Conservation (phyloP, 2,888 invertebrate species). For the Lissonota sp. region DNA sequence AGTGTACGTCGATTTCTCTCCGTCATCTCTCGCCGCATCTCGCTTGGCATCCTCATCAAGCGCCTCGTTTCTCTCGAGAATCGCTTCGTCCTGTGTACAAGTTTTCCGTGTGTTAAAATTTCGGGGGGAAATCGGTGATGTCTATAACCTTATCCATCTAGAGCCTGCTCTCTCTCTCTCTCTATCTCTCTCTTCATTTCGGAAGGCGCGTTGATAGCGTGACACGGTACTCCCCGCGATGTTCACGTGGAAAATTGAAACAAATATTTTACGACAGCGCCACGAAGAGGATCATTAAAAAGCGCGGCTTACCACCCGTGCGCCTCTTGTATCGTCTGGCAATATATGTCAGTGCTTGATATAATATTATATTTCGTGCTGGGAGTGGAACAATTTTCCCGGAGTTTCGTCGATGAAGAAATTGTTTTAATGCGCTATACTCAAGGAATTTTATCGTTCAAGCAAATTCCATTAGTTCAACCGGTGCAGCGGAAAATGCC, state of each 20-base stretch:
- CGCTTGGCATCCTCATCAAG: constrained; percentile 1
- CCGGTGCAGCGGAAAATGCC: not conserved
- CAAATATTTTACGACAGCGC: constrained; percentile 77
- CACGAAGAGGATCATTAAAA: constrained; percentile 76
- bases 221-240: too few species aligned
- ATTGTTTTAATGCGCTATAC: too few species aligned
- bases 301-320: constrained; percentile 62
- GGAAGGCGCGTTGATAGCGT: too few species aligned
- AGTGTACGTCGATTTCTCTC: constrained; percentile 48
- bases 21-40: constrained; percentile 8
- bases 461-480: too few species aligned
- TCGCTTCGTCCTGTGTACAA: constrained; percentile 25
- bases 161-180: not conserved
- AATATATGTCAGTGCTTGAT: not conserved
- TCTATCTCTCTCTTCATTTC: constrained; percentile 9
- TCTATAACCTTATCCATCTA: not conserved
- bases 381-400: not conserved
- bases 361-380: constrained; percentile 19
- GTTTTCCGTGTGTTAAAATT: constrained; percentile 10
- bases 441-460: too few species aligned
- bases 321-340: not conserved
- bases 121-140: constrained; percentile 9
- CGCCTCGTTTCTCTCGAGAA: constrained; percentile 63
- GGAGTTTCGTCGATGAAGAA: too few species aligned
- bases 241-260: constrained; percentile 73